Evolutionary conservation across 2,888 invertebrate genomes (phyloP).

Genomic region (Meteorus cinctellus): DNA sequence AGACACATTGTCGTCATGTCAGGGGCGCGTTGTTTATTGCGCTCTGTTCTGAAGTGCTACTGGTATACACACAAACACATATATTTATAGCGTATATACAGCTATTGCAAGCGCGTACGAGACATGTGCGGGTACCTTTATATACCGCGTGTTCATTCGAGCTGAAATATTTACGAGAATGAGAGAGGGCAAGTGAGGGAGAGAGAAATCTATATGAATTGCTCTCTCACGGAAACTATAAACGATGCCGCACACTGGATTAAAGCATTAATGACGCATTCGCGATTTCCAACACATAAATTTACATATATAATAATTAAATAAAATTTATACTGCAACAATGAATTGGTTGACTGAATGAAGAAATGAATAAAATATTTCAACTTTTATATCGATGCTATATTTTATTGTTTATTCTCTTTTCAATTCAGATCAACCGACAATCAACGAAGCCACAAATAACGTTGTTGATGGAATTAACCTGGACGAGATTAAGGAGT

Average conservation of each 20-base stretch:
- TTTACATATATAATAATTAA: conserved; percentile 6
- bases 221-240: neutral
- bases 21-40: conserved; percentile 56
- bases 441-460: conserved; percentile 94
- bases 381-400: neutral
- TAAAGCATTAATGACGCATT: neutral
- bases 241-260: neutral
- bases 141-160: conserved; percentile 53
- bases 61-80: conserved; percentile 52
- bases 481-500: conserved; percentile 98
- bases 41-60: conserved; percentile 45
- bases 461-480: conserved; percentile 98
- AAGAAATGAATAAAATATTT: neutral
- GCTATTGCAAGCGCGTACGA: conserved; percentile 38
- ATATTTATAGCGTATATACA: neutral
- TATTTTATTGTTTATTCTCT: conserved; percentile 46
- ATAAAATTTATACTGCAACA: conserved; percentile 49
- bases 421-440: conserved; percentile 84
- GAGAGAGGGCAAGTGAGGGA: neutral
- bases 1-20: conserved; percentile 28
- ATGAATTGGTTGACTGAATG: neutral
- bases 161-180: conserved; percentile 61
- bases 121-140: conserved; percentile 55
- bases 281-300: neutral
- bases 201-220: conserved; percentile 7